Percentiles rank a stretch among this genome's conserved stretches.
Conservation (phyloP, 1,140 invertebrate genomes). For the Lasaia peninsularis region DNA sequence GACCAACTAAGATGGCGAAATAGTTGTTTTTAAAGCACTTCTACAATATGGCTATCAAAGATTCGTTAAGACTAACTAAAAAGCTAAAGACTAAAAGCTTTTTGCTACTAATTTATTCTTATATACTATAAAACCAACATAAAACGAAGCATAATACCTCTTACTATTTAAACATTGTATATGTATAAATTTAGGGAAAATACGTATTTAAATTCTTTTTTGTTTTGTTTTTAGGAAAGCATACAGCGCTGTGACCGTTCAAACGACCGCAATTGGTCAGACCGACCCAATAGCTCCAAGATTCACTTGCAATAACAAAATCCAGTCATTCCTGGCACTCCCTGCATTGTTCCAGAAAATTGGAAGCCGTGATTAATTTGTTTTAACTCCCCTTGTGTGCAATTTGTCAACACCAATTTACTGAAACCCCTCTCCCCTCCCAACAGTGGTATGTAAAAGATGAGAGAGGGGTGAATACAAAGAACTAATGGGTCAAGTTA, state of each 20-base stretch:
- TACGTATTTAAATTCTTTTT: no score
- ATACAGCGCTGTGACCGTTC: background rate
- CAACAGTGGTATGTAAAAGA: background rate
- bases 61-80: no score
- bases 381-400: slow-evolving; percentile 57
- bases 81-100: no score
- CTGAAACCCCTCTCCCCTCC: slow-evolving; percentile 24
- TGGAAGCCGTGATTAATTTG: slow-evolving; percentile 69
- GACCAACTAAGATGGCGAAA: no score
- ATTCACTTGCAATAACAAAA: slow-evolving; percentile 28
- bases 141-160: no score
- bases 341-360: slow-evolving; percentile 65
- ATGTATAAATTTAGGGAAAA: no score
- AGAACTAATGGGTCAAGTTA: slow-evolving; percentile 32
- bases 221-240: no score
- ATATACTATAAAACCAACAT: no score
- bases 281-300: slow-evolving; percentile 8
- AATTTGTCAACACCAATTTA: slow-evolving; percentile 46
- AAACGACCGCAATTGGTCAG: slow-evolving; percentile 19
- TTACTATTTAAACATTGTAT: no score
- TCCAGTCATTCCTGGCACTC: slow-evolving; percentile 26
- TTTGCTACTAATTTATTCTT: no score
- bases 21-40: no score
- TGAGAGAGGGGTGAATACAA: slow-evolving; percentile 5
- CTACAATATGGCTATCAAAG: no score